These are phyloP conservation scores for Neuroscelio doddi DNA, from an alignment of 2,888 invertebrate species.

Conservation along the genomic window DNA sequence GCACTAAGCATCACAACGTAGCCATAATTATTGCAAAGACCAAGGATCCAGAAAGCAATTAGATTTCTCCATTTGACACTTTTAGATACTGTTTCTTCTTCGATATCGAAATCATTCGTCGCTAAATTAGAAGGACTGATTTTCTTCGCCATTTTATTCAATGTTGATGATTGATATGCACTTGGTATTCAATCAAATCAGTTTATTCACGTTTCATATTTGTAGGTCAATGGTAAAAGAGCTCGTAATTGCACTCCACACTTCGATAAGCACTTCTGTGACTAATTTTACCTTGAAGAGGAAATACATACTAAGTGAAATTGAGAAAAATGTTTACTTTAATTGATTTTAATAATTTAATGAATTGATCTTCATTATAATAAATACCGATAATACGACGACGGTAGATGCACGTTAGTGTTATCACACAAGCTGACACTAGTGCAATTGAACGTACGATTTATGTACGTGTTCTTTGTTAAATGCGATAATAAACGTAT, in stretches of 20 bases:
- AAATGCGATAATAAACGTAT: conserved; percentile 6
- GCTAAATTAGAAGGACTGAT: conserved; percentile 1
- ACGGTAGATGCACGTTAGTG: neutral
- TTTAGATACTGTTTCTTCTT: conserved; percentile 25
- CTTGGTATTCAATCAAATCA: conserved; percentile 30
- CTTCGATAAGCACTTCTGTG: neutral
- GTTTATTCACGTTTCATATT: conserved; percentile 31
- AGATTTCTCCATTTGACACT: conserved; percentile 74
- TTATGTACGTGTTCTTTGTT: conserved; percentile 3
- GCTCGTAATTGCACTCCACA: neutral
- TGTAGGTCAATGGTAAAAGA: conserved; percentile 35
- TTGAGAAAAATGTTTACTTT: neutral
- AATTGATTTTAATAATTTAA: neutral
- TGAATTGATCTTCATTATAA: neutral
- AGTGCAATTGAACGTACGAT: conserved; percentile 3
- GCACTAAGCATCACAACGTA: conserved; percentile 90
- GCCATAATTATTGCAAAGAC: conserved; percentile 88
- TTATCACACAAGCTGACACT: neutral
- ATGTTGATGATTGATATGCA: neutral
- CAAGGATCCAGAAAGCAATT: conserved; percentile 82
- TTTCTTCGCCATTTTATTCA: conserved; percentile 26
- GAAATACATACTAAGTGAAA: neutral
- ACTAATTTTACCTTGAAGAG: conserved; percentile 4
- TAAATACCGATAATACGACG: neutral
- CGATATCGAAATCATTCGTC: conserved; percentile 7